These are phyloP conservation scores for Hippopotamyrus pictus DNA, from an alignment of 2,797 vertebrate species.

Conservation along the genomic window DNA sequence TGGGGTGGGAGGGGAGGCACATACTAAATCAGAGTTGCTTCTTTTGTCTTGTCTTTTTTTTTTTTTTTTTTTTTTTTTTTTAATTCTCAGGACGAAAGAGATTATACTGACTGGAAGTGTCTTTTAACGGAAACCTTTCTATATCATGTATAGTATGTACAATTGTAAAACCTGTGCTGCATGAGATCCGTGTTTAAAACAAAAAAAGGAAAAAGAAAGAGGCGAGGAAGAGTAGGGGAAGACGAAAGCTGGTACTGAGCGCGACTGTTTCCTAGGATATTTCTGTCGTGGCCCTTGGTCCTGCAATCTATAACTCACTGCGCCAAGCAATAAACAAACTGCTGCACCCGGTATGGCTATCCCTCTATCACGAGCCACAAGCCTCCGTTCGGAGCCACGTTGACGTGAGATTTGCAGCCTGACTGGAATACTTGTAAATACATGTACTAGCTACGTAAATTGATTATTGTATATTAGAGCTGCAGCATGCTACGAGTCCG, in stretches of 20 bases:
- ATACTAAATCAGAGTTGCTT: constrained; percentile 42
- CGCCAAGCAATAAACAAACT: neutral
- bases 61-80: constrained; percentile 39
- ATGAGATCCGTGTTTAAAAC: constrained; percentile 56
- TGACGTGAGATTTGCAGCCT: neutral
- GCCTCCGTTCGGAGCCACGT: neutral
- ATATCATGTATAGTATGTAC: constrained; percentile 75
- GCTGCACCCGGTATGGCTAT: neutral
- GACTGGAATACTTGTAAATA: constrained; percentile 39
- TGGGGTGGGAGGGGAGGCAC: constrained; percentile 29
- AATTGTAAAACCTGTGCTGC: constrained; percentile 72
- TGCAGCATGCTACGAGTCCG: constrained; percentile 53
- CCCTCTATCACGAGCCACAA: neutral
- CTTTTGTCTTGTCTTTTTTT: constrained; percentile 28
- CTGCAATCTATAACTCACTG: neutral
- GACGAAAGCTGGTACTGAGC: constrained; percentile 29
- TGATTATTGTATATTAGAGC: constrained; percentile 56
- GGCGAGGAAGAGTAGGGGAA: neutral
- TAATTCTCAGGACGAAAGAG: constrained; percentile 83
- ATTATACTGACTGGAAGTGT: constrained; percentile 71
- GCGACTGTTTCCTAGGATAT: constrained; percentile 52
- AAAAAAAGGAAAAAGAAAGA: constrained; percentile 38
- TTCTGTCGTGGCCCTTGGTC: constrained; percentile 6
- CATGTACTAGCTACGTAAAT: constrained; percentile 55
- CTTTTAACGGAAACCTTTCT: constrained; percentile 75